Evolutionary conservation across 2,888 invertebrate genomes (phyloP).

Genomic region (Gnatocerus cornutus): DNA sequence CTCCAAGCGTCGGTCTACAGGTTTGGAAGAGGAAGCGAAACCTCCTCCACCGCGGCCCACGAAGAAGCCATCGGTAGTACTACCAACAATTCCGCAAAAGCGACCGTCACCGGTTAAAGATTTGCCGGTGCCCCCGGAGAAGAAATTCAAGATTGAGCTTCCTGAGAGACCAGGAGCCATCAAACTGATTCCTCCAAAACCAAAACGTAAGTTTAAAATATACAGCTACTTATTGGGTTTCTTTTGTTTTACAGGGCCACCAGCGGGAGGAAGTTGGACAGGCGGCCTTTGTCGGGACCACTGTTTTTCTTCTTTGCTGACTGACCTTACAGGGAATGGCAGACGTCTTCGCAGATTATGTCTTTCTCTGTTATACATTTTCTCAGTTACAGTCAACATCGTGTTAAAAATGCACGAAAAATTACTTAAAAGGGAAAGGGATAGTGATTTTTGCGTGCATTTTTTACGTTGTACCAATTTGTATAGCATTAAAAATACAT

Average conservation of each 20-base stretch:
- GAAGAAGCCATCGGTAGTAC: constrained; percentile 74
- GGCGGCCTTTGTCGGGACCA: constrained; percentile 50
- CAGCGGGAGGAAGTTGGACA: constrained; percentile 50
- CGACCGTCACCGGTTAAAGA: constrained; percentile 56
- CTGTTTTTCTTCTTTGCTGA: constrained; percentile 57
- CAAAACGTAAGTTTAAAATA: constrained; percentile 87
- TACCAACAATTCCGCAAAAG: constrained; percentile 67
- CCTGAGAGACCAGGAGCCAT: constrained; percentile 86
- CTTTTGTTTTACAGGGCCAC: constrained; percentile 62
- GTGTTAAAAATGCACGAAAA: constrained; percentile 45
- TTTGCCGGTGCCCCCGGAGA: constrained; percentile 78
- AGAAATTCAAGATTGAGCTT: constrained; percentile 80
- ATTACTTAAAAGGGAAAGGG: constrained; percentile 29
- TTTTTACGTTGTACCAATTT: constrained; percentile 36
- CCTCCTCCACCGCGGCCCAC: constrained; percentile 85
- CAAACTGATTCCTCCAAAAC: constrained; percentile 90
- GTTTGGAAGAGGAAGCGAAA: constrained; percentile 89
- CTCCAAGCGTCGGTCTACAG: constrained; percentile 93
- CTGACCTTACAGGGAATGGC: constrained; percentile 54
- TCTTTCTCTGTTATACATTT: constrained; percentile 48
- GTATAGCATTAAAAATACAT: constrained; percentile 30
- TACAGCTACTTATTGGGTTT: constrained; percentile 54
- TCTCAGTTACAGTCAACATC: constrained; percentile 41
- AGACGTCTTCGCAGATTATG: constrained; percentile 52
- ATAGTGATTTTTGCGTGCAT: constrained; percentile 42